Evolutionary conservation across 2,113 vertebrate genomes (phyloP), one percentile per base, ranked within the genome.

Genomic region (Regulus satrapa): DNA sequence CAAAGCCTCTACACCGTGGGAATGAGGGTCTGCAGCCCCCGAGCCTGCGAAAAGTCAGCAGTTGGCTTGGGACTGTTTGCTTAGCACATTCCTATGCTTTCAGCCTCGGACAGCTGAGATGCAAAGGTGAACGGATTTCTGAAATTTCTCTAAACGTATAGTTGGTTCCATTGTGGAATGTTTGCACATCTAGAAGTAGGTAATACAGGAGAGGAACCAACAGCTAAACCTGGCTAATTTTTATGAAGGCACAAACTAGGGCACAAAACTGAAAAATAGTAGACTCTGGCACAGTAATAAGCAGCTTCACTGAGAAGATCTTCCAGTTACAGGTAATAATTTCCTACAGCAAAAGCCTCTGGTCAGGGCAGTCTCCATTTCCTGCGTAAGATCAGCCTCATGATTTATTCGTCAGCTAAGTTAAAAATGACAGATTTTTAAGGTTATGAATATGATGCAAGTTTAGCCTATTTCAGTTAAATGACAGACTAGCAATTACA

Each of bases 281-380:
- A n/a, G 11, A 41, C 12, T 68, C 16, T 56, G 40, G 58, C 34
- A 63, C 18, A 48, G 18, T 1, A 10, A 36, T 19, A 32, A 76
- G 36, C n/a, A 56, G 36, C 1, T 3, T 54, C 14, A 6, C 56
- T 75, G 34, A 32, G 48, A 86, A 67, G 29, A 18, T 54, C 52
- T 63, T 82, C 24, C 21, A 73, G 38, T 49, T 13, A 34, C 1
- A 0, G 8, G 14, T 75, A 64, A 56, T 0, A 0, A 0, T 45
- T 80, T 64, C 23, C 9, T 88, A 28, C 58, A 61, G 38, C 45
- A 90, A 72, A 61, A 61, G 45, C 3, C 1, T 68, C 68, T 68
- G 49, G 31, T 40, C 48, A 45, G 24, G 10, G 8, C 12, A 69
- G 18, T 76, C 38, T 40, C 41, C 1, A 0, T 36, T 78, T 46